A percentile compares a stretch with the other conserved stretches of the same genome.
Conservation (phyloP, 2,113 vertebrate genomes). For the Oryzias curvinotus region DNA sequence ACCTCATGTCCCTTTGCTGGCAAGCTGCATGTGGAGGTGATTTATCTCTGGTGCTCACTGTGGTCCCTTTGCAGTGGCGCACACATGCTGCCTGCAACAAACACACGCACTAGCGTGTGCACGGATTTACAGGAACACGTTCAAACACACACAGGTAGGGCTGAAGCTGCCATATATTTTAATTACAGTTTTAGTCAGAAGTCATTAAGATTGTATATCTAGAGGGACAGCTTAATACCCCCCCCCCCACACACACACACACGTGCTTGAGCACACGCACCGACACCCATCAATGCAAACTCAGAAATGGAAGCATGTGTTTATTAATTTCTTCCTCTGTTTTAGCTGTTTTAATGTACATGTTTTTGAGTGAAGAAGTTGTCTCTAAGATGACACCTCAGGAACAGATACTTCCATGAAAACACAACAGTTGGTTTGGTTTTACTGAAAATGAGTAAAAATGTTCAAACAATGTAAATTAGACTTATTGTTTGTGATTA, state of each 20-base stretch:
- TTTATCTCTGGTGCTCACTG: constrained; percentile 85
- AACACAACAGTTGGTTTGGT: no score
- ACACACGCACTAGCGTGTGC: constrained; percentile 60
- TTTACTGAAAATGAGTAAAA: no score
- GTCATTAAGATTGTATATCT: constrained; percentile 90
- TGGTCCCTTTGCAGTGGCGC: constrained; percentile 67
- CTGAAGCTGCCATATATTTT: constrained; percentile 89
- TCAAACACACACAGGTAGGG: constrained; percentile 78
- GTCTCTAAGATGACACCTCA: no score
- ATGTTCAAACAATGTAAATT: no score
- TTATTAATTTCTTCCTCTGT: background rate
- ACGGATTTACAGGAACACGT: constrained; percentile 56
- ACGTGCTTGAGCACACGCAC: constrained; percentile 8
- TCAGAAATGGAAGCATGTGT: background rate
- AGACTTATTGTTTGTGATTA: no score
- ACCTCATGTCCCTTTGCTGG: constrained; percentile 69
- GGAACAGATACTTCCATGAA: no score
- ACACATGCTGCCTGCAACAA: constrained; percentile 4
- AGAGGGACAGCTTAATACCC: constrained; percentile 70
- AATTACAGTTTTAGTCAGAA: constrained; percentile 94
- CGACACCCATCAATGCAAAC: background rate
- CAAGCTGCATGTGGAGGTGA: constrained; percentile 73
- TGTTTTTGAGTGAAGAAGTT: no score
- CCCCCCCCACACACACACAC: constrained; percentile 36
- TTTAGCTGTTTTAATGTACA: background rate